These are phyloP conservation scores for Zaprionus capensis DNA, from an alignment of 1,140 invertebrate species.

Conservation along the genomic window DNA sequence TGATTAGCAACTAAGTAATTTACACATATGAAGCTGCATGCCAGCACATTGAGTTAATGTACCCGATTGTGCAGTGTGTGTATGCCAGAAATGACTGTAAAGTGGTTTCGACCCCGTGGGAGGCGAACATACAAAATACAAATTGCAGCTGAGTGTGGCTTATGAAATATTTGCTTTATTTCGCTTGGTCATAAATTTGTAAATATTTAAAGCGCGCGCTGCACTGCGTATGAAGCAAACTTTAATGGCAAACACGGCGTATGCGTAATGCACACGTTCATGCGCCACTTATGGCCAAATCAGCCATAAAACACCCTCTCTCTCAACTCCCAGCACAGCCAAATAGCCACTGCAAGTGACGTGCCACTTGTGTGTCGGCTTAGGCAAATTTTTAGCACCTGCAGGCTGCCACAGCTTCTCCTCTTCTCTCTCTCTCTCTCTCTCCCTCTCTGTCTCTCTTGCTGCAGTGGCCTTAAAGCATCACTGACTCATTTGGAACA, in stretches of 20 bases:
- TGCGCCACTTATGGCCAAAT: conserved; percentile 46
- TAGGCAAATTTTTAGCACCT: conserved; percentile 37
- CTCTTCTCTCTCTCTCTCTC: not conserved
- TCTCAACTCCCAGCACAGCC: not conserved
- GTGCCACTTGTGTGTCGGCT: conserved; percentile 24
- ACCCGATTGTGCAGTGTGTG: not conserved
- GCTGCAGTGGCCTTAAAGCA: conserved; percentile 1
- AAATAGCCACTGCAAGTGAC: conserved; percentile 48
- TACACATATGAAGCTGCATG: not conserved
- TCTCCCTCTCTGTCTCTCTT: not conserved
- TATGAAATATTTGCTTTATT: conserved; percentile 48
- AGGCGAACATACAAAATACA: conserved; percentile 38
- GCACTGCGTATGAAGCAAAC: not conserved
- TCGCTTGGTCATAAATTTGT: conserved; percentile 68
- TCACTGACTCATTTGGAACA: conserved; percentile 40
- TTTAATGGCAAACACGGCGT: conserved; percentile 58
- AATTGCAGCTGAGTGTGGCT: conserved; percentile 58
- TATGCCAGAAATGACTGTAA: not conserved
- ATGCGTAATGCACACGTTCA: conserved; percentile 59
- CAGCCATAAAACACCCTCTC: conserved; percentile 55
- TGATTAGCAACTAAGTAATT: not conserved
- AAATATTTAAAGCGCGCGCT: conserved; percentile 71
- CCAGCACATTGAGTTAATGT: not conserved
- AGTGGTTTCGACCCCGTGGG: conserved; percentile 9
- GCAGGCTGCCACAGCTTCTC: not conserved